Evolutionary conservation across 2,113 vertebrate species (phyloP).

Genomic region (Rhipidura dahli): DNA sequence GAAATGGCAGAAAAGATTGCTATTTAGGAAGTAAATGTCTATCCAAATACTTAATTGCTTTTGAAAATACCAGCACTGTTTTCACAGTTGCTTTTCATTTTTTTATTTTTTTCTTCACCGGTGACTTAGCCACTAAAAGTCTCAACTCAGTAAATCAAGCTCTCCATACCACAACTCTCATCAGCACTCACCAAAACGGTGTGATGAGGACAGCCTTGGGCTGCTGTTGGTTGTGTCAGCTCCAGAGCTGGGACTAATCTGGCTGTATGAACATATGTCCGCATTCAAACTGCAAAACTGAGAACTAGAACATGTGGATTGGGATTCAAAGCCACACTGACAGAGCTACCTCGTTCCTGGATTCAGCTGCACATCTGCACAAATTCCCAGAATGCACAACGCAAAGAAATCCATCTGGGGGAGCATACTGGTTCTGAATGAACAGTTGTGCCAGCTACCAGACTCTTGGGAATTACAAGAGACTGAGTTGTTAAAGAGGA

Average conservation of each 20-base stretch:
- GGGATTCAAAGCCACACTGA: not conserved
- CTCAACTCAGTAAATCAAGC: not conserved
- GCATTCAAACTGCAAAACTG: not conserved
- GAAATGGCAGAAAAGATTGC: not conserved
- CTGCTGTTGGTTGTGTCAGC: not conserved
- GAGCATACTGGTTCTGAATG: not conserved
- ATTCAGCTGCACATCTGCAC: not conserved
- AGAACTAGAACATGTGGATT: not conserved
- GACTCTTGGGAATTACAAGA: not conserved
- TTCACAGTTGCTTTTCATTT: not conserved
- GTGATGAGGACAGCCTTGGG: not conserved
- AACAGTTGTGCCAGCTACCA: not conserved
- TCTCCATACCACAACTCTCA: not conserved
- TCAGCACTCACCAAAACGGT: rapidly evolving
- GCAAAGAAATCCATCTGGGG: not conserved
- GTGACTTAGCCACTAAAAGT: not conserved
- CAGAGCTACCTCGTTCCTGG: rapidly evolving
- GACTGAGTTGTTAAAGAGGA: not conserved
- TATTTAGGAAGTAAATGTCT: not conserved
- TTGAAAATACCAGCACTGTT: not conserved
- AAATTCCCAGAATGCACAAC: not conserved
- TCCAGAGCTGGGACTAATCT: not conserved
- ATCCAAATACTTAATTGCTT: not conserved
- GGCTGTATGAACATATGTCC: not conserved
- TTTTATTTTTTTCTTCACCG: rapidly evolving